These are phyloP conservation scores for Pelodytes ibericus DNA, from an alignment of 2,797 vertebrate species.

Conservation along the genomic window DNA sequence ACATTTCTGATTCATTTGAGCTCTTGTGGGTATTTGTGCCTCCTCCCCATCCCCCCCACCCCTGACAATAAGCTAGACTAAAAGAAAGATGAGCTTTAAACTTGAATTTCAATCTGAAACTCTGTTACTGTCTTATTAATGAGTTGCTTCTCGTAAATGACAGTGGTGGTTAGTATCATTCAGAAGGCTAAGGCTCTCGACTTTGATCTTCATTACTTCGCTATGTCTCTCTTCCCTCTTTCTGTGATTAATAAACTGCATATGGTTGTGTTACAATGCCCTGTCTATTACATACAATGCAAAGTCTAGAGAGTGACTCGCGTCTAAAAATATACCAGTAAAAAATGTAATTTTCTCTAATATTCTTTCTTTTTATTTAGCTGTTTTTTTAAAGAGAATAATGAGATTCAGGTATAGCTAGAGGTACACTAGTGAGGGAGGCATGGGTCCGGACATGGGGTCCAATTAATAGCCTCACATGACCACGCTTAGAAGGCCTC, in stretches of 20 bases:
- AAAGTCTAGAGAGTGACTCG: background rate
- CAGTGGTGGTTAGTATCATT: constrained; percentile 38
- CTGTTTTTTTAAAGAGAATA: no score
- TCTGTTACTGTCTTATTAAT: constrained; percentile 40
- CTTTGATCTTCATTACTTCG: constrained; percentile 26
- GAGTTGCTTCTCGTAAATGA: constrained; percentile 25
- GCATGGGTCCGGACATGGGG: no score
- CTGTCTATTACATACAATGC: background rate
- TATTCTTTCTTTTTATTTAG: no score
- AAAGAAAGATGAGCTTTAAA: constrained; percentile 27
- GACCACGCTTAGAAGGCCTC: no score
- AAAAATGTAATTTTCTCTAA: no score
- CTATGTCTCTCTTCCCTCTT: constrained; percentile 19
- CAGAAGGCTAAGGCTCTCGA: constrained; percentile 17
- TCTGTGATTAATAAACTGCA: constrained; percentile 27
- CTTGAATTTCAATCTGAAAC: constrained; percentile 43
- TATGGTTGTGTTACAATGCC: constrained; percentile 31
- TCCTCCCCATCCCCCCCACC: background rate
- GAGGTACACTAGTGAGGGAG: no score
- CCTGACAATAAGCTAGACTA: constrained; percentile 15
- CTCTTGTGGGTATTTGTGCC: constrained; percentile 1
- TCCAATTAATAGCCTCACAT: no score
- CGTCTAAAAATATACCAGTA: background rate
- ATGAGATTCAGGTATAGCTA: no score
- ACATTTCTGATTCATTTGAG: background rate